Conservation (phyloP, 2,797 vertebrate genomes). For the Microctenopoma steveboyesi region DNA sequence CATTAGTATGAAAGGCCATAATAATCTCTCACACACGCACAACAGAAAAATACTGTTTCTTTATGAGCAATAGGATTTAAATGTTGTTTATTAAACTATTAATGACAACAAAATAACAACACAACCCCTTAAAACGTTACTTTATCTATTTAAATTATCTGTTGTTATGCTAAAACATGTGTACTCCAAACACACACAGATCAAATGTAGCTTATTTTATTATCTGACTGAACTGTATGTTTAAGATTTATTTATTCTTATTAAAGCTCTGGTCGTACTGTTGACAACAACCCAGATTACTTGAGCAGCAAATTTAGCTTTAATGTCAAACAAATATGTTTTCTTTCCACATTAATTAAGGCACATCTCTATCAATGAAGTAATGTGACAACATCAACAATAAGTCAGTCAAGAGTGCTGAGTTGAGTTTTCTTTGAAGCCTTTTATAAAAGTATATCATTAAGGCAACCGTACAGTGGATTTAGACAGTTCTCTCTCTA, state of each 20-base stretch:
- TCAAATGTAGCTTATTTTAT: slow-evolving; percentile 1
- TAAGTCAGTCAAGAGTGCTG: slow-evolving; percentile 78
- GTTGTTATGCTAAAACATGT: not conserved
- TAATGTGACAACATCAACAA: slow-evolving; percentile 51
- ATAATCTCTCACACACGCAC: not conserved
- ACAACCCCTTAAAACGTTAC: not conserved
- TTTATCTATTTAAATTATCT: not conserved
- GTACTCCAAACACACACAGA: not conserved
- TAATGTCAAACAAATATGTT: slow-evolving; percentile 8
- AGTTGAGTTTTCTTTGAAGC: slow-evolving; percentile 89
- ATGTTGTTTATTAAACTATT: not conserved
- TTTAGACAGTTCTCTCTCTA: slow-evolving; percentile 88
- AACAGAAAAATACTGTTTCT: not conserved
- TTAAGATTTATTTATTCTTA: not conserved
- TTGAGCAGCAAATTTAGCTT: not conserved
- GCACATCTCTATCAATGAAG: slow-evolving; percentile 1
- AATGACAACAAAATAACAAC: not conserved
- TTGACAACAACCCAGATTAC: not conserved
- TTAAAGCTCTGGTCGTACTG: not conserved
- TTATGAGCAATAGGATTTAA: not conserved
- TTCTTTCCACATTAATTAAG: not conserved
- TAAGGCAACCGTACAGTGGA: slow-evolving; percentile 93
- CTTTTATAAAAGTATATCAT: slow-evolving; percentile 94
- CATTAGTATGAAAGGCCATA: not conserved
- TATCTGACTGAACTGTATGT: not conserved